These are phyloP conservation scores for Nemurella pictetii DNA, from an alignment of 2,888 invertebrate species.

Conservation along the genomic window DNA sequence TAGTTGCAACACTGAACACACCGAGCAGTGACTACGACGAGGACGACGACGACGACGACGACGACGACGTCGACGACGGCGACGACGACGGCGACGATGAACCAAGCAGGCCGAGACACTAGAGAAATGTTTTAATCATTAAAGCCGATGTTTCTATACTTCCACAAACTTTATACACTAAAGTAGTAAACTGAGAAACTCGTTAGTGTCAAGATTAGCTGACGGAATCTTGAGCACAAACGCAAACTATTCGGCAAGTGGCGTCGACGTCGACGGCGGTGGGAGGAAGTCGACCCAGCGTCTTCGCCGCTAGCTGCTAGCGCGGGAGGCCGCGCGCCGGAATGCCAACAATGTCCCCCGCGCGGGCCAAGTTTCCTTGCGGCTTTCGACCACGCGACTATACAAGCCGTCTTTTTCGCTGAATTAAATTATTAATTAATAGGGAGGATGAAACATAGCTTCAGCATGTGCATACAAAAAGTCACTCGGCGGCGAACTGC, in stretches of 20 bases:
- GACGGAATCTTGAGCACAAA: constrained; percentile 29
- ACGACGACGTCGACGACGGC: too few relatives aligned
- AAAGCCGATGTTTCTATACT: constrained; percentile 23
- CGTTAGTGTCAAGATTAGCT: constrained; percentile 33
- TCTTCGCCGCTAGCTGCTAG: too few relatives aligned
- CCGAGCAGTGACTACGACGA: neutral
- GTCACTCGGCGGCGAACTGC: neutral
- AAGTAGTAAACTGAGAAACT: constrained; percentile 24
- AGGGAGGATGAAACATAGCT: neutral
- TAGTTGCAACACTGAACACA: neutral
- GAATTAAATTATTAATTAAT: neutral
- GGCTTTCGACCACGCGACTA: neutral
- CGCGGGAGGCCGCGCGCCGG: too few relatives aligned
- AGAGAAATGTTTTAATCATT: constrained; percentile 27
- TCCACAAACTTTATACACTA: constrained; percentile 10
- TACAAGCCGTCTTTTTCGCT: neutral
- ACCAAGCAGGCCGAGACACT: neutral
- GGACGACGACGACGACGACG: too few relatives aligned
- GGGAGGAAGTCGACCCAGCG: too few relatives aligned
- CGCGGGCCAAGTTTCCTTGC: neutral
- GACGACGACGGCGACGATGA: too few relatives aligned
- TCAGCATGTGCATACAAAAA: neutral
- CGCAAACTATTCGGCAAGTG: constrained; percentile 20
- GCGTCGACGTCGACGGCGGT: neutral
- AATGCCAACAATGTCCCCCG: neutral